Conservation (phyloP, 2,888 invertebrate genomes). For the Agrotis exclamationis region DNA sequence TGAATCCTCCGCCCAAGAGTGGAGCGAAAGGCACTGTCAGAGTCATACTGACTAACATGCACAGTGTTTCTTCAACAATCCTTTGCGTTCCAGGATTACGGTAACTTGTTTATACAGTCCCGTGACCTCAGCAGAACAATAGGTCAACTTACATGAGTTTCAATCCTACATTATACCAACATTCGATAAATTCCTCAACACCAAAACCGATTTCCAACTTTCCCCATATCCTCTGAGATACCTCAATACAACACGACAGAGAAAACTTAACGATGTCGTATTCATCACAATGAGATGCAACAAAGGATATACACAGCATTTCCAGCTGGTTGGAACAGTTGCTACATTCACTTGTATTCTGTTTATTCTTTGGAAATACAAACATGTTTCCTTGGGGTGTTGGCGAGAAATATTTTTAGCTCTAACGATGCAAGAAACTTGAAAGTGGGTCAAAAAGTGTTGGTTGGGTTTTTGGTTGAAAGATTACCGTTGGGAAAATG, state of each 20-base stretch:
- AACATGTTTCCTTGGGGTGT: slow-evolving; percentile 36
- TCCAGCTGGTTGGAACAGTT: slow-evolving; percentile 32
- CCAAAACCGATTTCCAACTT: background rate
- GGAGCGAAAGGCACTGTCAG: no score
- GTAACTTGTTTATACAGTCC: no score
- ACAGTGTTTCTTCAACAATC: no score
- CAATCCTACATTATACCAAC: no score
- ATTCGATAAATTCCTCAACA: no score
- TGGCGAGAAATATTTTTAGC: slow-evolving; percentile 7
- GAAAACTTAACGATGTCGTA: slow-evolving; percentile 7
- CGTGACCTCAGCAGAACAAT: no score
- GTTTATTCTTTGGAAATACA: slow-evolving; percentile 31
- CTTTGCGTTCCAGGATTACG: no score
- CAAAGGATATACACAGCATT: slow-evolving; percentile 42
- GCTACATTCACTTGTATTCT: slow-evolving; percentile 9
- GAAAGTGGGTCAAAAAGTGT: background rate
- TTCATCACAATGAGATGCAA: slow-evolving; percentile 44
- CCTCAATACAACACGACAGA: slow-evolving; percentile 4
- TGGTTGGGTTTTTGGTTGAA: background rate
- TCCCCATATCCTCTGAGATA: background rate
- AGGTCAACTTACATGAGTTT: no score
- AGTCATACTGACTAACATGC: no score
- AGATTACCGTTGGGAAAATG: background rate
- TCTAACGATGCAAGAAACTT: slow-evolving; percentile 28
- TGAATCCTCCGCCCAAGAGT: no score